These are phyloP conservation scores for Notocelia uddmanniana DNA, from an alignment of 2,888 invertebrate genomes.

Conservation along the genomic window DNA sequence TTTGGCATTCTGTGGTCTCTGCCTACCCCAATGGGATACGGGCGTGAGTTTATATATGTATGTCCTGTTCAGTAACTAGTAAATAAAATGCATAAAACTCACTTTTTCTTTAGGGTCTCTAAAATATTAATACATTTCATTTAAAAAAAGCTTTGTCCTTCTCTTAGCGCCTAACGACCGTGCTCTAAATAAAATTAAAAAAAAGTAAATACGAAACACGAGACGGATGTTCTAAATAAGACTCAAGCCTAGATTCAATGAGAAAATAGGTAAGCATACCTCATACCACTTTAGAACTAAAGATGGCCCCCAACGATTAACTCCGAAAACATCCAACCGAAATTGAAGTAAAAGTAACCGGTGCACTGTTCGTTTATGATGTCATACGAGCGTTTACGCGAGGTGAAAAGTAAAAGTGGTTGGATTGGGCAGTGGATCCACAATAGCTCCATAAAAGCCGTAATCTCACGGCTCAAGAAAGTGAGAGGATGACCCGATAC, in stretches of 20 bases:
- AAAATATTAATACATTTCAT: too few species aligned
- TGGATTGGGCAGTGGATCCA: conserved; percentile 70
- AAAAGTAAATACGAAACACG: too few species aligned
- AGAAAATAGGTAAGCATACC: neutral
- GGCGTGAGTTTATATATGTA: too few species aligned
- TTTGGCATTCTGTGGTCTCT: too few species aligned
- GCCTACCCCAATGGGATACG: too few species aligned
- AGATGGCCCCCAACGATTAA: neutral
- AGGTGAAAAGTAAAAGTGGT: conserved; percentile 80
- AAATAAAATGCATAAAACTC: too few species aligned
- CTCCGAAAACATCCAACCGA: conserved; percentile 23
- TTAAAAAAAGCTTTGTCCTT: too few species aligned
- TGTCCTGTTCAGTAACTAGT: too few species aligned
- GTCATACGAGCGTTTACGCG: conserved; percentile 61
- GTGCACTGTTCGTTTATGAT: conserved; percentile 52
- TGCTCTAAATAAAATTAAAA: too few species aligned
- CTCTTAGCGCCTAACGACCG: too few species aligned
- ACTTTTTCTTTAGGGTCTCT: too few species aligned
- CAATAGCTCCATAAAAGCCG: conserved; percentile 69
- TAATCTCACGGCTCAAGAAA: conserved; percentile 68
- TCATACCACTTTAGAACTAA: neutral
- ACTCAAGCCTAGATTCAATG: neutral
- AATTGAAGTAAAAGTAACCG: conserved; percentile 44
- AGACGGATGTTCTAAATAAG: too few species aligned
- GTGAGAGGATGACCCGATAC: conserved; percentile 69